A percentile compares a stretch with the other conserved stretches of the same genome.
phyloP scores from a whole-genome alignment of 2,113 vertebrate genomes.

The Macrotus californicus region DNA sequence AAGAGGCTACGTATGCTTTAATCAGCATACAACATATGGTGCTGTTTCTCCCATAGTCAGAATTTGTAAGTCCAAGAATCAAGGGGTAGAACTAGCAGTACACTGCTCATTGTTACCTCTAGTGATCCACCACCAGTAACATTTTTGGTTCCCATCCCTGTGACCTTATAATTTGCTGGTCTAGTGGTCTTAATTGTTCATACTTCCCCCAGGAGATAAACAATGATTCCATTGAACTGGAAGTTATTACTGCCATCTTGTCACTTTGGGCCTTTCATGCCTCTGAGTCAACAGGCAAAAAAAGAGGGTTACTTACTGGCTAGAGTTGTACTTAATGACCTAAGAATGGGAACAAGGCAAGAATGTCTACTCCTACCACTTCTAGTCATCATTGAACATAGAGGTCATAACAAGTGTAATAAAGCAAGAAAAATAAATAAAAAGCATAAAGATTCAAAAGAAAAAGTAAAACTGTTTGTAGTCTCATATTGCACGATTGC shows the following conservation, averaged over 20 bases:
- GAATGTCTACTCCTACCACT: not conserved
- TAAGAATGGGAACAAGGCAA: not conserved
- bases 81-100: not conserved
- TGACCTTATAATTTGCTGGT: not conserved
- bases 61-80: not conserved
- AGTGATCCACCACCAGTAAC: not conserved
- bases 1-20: not conserved
- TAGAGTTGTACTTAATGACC: not conserved
- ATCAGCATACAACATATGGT: not conserved
- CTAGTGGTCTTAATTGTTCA: not conserved
- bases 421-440: conserved; percentile 43
- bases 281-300: not conserved
- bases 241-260: not conserved
- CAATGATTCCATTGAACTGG: not conserved
- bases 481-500: not conserved
- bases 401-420: not conserved
- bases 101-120: not conserved
- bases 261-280: not conserved
- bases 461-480: not conserved
- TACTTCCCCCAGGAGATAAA: not conserved
- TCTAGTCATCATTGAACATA: not conserved
- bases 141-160: not conserved
- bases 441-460: not conserved
- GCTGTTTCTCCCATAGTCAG: not conserved
- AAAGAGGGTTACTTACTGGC: not conserved